phyloP scores from a whole-genome alignment of 1,140 invertebrate genomes.

The Listronotus bonariensis region DNA sequence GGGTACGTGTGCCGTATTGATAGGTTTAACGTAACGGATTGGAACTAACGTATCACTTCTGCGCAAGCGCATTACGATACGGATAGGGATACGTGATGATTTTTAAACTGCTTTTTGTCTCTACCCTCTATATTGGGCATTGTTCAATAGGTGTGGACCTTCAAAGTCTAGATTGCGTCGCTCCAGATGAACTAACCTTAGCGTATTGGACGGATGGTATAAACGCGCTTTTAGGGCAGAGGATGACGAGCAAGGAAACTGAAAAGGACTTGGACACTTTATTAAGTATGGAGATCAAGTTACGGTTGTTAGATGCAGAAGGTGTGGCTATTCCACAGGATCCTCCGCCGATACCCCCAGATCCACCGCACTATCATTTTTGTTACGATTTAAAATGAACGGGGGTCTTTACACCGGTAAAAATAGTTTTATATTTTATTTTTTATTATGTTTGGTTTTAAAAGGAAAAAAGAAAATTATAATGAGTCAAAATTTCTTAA shows the following conservation, averaged over 20 bases:
- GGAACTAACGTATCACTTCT: too few species aligned
- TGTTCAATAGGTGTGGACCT: slow-evolving; percentile 57
- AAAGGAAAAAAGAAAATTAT: too few species aligned
- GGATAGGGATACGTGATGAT: too few species aligned
- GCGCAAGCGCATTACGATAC: too few species aligned
- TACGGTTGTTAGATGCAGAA: slow-evolving; percentile 90
- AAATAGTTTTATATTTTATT: neutral
- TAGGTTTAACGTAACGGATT: too few species aligned
- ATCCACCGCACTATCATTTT: slow-evolving; percentile 88
- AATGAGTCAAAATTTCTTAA: too few species aligned
- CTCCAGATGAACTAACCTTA: slow-evolving; percentile 85
- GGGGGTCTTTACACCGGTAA: neutral
- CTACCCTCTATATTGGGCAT: too few species aligned
- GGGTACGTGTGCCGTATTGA: too few species aligned
- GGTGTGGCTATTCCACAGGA: slow-evolving; percentile 93
- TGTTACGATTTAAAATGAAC: slow-evolving; percentile 66
- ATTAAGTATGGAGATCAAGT: slow-evolving; percentile 95
- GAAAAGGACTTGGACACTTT: slow-evolving; percentile 90
- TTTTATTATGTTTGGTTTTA: too few species aligned
- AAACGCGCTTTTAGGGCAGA: slow-evolving; percentile 84
- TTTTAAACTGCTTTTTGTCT: too few species aligned
- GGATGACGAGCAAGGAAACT: slow-evolving; percentile 88
- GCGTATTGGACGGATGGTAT: slow-evolving; percentile 97
- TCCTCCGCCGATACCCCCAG: slow-evolving; percentile 86
- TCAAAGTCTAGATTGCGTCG: slow-evolving; percentile 87